Evolutionary conservation across 1,140 invertebrate species (phyloP).

Genomic region (Lucilia cuprina): DNA sequence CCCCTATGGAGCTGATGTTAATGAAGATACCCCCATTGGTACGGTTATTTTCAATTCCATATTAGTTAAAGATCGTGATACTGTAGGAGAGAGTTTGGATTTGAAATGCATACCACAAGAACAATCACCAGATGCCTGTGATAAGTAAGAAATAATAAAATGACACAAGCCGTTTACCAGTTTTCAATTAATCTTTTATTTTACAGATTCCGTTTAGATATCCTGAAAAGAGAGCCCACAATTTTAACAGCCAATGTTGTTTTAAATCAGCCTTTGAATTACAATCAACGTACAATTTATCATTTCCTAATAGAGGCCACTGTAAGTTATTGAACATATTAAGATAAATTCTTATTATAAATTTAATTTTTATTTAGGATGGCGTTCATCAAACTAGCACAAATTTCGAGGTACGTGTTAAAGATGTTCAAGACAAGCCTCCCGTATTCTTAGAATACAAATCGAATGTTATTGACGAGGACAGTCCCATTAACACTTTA

Average conservation of each 20-base stretch:
- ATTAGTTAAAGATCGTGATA: constrained; percentile 78
- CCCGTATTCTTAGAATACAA: constrained; percentile 83
- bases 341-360: not conserved
- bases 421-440: constrained; percentile 83
- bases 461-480: constrained; percentile 81
- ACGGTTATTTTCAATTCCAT: constrained; percentile 78
- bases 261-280: constrained; percentile 72
- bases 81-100: constrained; percentile 80
- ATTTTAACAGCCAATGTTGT: constrained; percentile 72
- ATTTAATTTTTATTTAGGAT: constrained; percentile 68
- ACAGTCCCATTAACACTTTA: constrained; percentile 82
- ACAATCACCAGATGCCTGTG: constrained; percentile 57
- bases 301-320: constrained; percentile 75
- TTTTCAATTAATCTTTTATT: not conserved
- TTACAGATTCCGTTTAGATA: constrained; percentile 71
- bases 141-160: constrained; percentile 45
- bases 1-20: constrained; percentile 80
- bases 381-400: constrained; percentile 76
- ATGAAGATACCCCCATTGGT: constrained; percentile 78
- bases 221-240: constrained; percentile 70
- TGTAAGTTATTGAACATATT: constrained; percentile 64
- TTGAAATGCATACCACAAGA: constrained; percentile 69
- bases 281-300: constrained; percentile 76
- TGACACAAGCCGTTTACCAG: too few species aligned
- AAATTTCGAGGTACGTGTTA: constrained; percentile 77